Evolutionary conservation across 2,888 invertebrate species (phyloP).

Genomic region (Dendrolimus pini): DNA sequence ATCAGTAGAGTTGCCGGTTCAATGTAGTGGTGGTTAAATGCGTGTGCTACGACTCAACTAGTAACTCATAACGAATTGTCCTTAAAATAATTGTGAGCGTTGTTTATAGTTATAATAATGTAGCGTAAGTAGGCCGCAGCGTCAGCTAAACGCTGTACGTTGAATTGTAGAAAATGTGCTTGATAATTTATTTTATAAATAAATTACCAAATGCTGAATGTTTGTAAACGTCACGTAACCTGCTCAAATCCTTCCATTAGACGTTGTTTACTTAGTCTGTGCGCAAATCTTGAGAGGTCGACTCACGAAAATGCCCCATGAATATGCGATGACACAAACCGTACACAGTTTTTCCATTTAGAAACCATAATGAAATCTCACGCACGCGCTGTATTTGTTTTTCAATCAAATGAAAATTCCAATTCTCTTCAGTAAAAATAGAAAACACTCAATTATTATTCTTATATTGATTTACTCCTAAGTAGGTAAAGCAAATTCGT

Average conservation of each 20-base stretch:
- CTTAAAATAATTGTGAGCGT: too few relatives aligned
- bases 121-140: too few relatives aligned
- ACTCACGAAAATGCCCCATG: slow-evolving; percentile 73
- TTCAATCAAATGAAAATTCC: slow-evolving; percentile 49
- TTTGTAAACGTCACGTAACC: slow-evolving; percentile 61
- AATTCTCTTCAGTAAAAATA: slow-evolving; percentile 15
- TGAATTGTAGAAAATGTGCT: too few relatives aligned
- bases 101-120: too few relatives aligned
- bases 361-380: slow-evolving; percentile 68
- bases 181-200: slow-evolving; percentile 28
- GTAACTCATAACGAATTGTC: too few relatives aligned
- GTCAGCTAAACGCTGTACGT: too few relatives aligned
- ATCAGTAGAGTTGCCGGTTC: too few relatives aligned
- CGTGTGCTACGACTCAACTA: too few relatives aligned
- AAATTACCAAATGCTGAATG: slow-evolving; percentile 46
- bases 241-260: slow-evolving; percentile 69
- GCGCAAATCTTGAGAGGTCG: slow-evolving; percentile 73
- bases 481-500: neutral
- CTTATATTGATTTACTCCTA: neutral
- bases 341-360: slow-evolving; percentile 75
- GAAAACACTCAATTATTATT: slow-evolving; percentile 7
- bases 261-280: slow-evolving; percentile 67
- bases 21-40: too few relatives aligned
- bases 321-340: slow-evolving; percentile 76
- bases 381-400: slow-evolving; percentile 59